Conservation (phyloP, 2,888 invertebrate genomes). For the Graphium colonna region DNA sequence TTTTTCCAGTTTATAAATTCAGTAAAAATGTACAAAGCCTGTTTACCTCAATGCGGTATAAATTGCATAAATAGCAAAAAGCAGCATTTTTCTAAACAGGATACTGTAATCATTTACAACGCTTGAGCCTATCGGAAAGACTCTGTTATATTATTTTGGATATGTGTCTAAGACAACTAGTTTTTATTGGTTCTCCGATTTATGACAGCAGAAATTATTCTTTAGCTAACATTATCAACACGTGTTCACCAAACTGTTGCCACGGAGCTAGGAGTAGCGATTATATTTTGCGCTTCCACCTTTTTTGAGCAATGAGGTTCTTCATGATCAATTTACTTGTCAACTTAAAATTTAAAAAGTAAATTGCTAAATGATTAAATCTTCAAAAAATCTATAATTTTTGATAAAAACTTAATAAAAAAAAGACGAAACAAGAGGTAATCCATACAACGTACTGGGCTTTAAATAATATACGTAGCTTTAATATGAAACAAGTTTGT, state of each 20-base stretch:
- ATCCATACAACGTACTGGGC: too few relatives aligned
- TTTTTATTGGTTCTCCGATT: constrained; percentile 22
- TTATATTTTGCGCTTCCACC: constrained; percentile 19
- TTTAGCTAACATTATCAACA: constrained; percentile 23
- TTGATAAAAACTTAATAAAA: too few relatives aligned
- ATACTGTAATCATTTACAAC: constrained; percentile 18
- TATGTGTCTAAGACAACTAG: constrained; percentile 20
- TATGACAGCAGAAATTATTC: constrained; percentile 22
- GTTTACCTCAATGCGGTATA: constrained; percentile 7
- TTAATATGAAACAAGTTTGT: too few relatives aligned
- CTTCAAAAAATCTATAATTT: too few relatives aligned
- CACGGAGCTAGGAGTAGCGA: constrained; percentile 21
- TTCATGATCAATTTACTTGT: too few relatives aligned
- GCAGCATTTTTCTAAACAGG: constrained; percentile 21
- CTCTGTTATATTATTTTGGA: constrained; percentile 22
- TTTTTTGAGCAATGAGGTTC: constrained; percentile 6
- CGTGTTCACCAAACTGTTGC: constrained; percentile 20
- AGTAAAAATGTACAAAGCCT: constrained; percentile 13
- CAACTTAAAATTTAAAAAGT: too few relatives aligned
- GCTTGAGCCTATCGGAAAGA: constrained; percentile 15
- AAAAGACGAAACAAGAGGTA: too few relatives aligned
- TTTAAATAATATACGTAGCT: too few relatives aligned
- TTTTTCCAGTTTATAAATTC: constrained; percentile 1
- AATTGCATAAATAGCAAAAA: constrained; percentile 14
- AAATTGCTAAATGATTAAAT: too few relatives aligned